Conservation (phyloP, 2,888 invertebrate species). For the Conus canariensis region DNA sequence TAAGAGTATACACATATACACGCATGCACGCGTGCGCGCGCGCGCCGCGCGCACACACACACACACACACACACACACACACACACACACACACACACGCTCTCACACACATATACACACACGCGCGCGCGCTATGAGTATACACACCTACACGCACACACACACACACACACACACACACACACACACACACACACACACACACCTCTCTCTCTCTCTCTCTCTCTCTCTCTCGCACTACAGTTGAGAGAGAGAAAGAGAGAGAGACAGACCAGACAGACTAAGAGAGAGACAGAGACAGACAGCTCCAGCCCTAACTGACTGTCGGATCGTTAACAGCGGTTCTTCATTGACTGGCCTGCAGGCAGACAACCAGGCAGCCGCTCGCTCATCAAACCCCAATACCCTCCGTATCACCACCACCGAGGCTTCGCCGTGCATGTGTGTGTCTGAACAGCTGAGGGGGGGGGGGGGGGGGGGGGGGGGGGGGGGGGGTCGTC, state of each 20-base stretch:
- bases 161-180: background rate
- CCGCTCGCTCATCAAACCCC: too few species aligned
- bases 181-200: background rate
- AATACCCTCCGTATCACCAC: too few species aligned
- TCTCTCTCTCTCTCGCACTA: background rate
- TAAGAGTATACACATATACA: too few species aligned
- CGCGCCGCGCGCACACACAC: background rate
- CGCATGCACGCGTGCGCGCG: background rate
- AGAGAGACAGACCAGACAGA: too few species aligned
- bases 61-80: background rate
- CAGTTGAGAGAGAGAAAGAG: too few species aligned
- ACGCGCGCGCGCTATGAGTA: background rate
- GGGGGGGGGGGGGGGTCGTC: too few species aligned
- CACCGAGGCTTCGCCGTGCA: too few species aligned
- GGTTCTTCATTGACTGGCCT: too few species aligned
- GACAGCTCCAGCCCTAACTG: background rate
- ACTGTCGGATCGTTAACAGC: too few species aligned
- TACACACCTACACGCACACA: conserved; percentile 9
- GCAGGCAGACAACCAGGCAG: too few species aligned
- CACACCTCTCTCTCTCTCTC: background rate
- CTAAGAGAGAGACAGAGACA: background rate
- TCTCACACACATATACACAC: background rate
- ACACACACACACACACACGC: background rate
- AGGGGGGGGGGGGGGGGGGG: too few species aligned
- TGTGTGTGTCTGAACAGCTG: too few species aligned